Conservation (phyloP, 2,113 vertebrate species). For the Oxyura jamaicensis region DNA sequence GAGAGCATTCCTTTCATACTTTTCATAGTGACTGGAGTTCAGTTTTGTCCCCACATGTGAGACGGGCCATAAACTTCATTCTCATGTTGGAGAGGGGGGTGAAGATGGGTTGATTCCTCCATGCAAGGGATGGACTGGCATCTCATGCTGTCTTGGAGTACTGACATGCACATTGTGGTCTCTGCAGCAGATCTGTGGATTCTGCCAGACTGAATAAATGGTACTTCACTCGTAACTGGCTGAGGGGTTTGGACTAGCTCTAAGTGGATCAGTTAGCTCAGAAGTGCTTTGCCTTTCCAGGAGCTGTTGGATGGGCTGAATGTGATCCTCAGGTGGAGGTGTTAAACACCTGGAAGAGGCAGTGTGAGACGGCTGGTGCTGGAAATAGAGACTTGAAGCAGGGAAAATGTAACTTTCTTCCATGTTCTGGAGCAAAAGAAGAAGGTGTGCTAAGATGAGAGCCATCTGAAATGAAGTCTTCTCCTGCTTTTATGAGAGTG, state of each 20-base stretch:
- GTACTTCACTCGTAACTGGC: not conserved
- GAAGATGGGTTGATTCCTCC: not conserved
- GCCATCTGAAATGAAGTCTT: not conserved
- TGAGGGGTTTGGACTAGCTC: not conserved
- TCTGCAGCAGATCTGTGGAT: not conserved
- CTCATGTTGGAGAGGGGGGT: not conserved
- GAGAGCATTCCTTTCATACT: not conserved
- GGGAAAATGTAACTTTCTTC: not conserved
- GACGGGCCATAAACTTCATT: not conserved
- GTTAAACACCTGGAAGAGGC: not conserved
- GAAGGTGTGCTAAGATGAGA: not conserved
- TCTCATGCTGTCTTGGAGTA: not conserved
- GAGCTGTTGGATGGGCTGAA: not conserved
- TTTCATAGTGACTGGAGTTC: not conserved
- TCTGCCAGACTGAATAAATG: not conserved
- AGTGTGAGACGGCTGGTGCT: not conserved
- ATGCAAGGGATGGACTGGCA: not conserved
- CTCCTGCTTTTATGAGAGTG: not conserved
- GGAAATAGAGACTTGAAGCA: not conserved
- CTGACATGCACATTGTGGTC: not conserved
- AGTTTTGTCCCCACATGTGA: not conserved
- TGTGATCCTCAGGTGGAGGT: not conserved
- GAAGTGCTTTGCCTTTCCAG: not conserved
- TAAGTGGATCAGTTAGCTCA: not conserved
- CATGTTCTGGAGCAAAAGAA: not conserved